These are phyloP conservation scores for Liasis olivaceus DNA, from an alignment of 2,797 vertebrate genomes.

Conservation along the genomic window DNA sequence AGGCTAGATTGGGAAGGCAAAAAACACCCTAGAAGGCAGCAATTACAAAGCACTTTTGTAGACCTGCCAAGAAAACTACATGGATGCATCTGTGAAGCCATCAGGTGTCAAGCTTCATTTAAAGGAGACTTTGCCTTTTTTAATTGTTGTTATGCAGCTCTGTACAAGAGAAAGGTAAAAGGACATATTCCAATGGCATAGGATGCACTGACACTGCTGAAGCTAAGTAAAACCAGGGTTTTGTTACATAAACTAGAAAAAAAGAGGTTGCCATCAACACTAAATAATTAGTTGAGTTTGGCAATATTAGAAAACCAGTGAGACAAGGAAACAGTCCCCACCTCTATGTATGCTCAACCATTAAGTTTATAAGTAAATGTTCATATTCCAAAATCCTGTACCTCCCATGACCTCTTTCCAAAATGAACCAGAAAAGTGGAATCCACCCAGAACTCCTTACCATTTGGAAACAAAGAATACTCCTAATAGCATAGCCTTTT, in stretches of 20 bases:
- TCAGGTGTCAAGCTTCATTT: background rate
- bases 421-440: background rate
- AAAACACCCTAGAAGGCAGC: background rate
- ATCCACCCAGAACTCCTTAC: background rate
- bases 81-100: background rate
- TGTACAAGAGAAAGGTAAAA: background rate
- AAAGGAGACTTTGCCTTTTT: background rate
- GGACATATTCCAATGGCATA: background rate
- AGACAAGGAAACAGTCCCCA: background rate
- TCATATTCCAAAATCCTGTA: background rate
- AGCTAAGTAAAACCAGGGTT: background rate
- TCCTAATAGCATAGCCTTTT: background rate
- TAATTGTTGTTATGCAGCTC: background rate
- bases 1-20: background rate
- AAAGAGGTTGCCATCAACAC: background rate
- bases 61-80: background rate
- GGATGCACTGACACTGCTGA: background rate
- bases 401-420: background rate
- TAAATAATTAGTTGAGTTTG: background rate
- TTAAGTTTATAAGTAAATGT: background rate
- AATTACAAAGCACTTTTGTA: background rate
- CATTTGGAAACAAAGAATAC: background rate
- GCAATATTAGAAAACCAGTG: background rate
- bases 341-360: background rate
- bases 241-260: background rate